These are phyloP conservation scores for Phalera bucephala DNA, from an alignment of 2,888 invertebrate species.

Conservation along the genomic window DNA sequence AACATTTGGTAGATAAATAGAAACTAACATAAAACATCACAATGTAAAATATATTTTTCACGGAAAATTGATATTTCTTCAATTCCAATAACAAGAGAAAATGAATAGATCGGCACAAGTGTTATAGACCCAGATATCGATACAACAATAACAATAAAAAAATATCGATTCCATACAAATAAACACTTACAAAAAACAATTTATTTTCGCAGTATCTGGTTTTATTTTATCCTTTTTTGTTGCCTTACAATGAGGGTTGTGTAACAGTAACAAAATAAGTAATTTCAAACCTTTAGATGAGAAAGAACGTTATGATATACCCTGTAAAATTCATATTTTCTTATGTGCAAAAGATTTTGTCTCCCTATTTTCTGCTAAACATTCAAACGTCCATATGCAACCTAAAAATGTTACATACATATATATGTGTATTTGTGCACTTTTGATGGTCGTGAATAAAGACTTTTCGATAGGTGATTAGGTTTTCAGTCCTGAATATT, in stretches of 20 bases:
- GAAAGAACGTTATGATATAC: neutral
- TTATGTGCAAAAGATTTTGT: slow-evolving; percentile 20
- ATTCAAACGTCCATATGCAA: slow-evolving; percentile 33
- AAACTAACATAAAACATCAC: too few relatives aligned
- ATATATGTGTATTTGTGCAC: too few relatives aligned
- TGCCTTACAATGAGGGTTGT: slow-evolving; percentile 30
- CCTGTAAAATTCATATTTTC: slow-evolving; percentile 12
- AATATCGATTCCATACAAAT: neutral
- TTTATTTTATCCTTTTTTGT: slow-evolving; percentile 28
- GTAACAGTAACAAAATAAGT: slow-evolving; percentile 20
- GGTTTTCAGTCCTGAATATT: too few relatives aligned
- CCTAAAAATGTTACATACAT: too few relatives aligned
- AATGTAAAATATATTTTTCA: too few relatives aligned
- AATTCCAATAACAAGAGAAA: neutral
- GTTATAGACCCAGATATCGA: neutral
- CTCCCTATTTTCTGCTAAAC: slow-evolving; percentile 26
- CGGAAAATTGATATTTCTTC: too few relatives aligned
- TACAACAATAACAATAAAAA: slow-evolving; percentile 3
- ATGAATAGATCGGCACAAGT: neutral
- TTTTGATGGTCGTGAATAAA: too few relatives aligned
- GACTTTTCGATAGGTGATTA: too few relatives aligned
- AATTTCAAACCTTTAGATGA: slow-evolving; percentile 15
- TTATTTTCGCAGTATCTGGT: slow-evolving; percentile 10
- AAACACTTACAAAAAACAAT: slow-evolving; percentile 5
- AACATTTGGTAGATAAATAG: too few relatives aligned